Evolutionary conservation across 2,113 vertebrate genomes (phyloP), one percentile per base, ranked within the genome.

Genomic region (Oncorhynchus masou): DNA sequence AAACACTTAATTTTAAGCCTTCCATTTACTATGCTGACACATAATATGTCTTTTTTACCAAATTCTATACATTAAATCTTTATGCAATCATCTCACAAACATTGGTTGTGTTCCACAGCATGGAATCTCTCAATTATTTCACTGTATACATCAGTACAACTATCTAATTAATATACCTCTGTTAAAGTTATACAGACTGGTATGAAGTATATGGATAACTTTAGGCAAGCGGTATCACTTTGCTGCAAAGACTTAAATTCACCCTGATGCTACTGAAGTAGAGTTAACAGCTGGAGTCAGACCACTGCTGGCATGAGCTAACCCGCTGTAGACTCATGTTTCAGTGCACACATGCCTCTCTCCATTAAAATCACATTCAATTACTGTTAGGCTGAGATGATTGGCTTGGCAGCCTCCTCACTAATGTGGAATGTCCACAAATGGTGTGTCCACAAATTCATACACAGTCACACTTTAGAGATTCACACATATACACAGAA

Each of bases 321-420:
- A 19, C 20, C 51, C 54, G 27, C 49, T 31, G 49, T 59, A 29
- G 49, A 29, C 12, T 7, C 16, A 24, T 59, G 39, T 74, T 70
- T 67, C 90, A 68, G 71, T 29, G 70, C 67, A 48, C 75, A 27
- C 78, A 70, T 77, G 85, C 88, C 79, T 79, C 82, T 89, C 79
- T 74, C 81, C 83, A 90, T 91, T 89, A 90, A 89, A 86, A 89
- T 92, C 88, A 79, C 86, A 86, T 90, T 90, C 89, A 88, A 90
- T 93, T 92, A 92, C 79, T 1, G 76, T 68, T 76, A 88, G 74
- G 80, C 84, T 31, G 81, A 77, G 75, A 64, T 79, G 85, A 85
- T 79, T 81, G 85, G 71, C 66, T 39, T 71, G 79, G 83, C 87
- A 78, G 84, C 79, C 69, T 83, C 78, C 79, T 74, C 69, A 82